phyloP scores from a whole-genome alignment of 1,140 invertebrate genomes.

The Macrobrachium rosenbergii region DNA sequence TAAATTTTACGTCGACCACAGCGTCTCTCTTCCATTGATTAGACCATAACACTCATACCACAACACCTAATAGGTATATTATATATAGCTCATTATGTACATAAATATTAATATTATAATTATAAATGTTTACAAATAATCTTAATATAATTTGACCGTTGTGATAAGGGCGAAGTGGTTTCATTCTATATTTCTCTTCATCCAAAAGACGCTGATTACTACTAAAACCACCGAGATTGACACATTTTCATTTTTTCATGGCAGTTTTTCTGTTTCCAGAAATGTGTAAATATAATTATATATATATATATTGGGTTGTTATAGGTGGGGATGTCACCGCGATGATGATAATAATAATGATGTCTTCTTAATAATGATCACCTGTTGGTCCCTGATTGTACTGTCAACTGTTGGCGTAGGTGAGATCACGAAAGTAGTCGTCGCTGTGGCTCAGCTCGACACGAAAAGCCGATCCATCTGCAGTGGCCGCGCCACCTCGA shows the following conservation, averaged over 20 bases:
- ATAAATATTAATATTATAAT: constrained; percentile 50
- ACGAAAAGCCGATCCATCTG: constrained; percentile 63
- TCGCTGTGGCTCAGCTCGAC: constrained; percentile 54
- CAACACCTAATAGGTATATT: constrained; percentile 56
- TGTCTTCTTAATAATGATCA: constrained; percentile 18
- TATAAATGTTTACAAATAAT: constrained; percentile 56
- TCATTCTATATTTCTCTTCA: too few relatives aligned
- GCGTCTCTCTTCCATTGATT: not conserved
- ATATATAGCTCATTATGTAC: constrained; percentile 61
- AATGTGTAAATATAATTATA: too few relatives aligned
- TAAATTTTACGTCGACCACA: too few relatives aligned
- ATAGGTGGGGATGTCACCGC: constrained; percentile 9
- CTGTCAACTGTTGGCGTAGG: constrained; percentile 49
- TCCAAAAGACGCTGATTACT: not conserved
- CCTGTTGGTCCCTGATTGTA: constrained; percentile 59
- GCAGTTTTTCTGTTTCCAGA: not conserved
- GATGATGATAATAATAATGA: constrained; percentile 16
- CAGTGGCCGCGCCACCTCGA: constrained; percentile 47
- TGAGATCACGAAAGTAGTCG: constrained; percentile 42
- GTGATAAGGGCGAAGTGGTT: constrained; percentile 26
- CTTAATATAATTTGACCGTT: constrained; percentile 46
- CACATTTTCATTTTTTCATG: constrained; percentile 4
- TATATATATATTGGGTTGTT: not conserved
- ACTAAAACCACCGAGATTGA: constrained; percentile 25
- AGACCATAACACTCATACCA: constrained; percentile 32